phyloP scores from a whole-genome alignment of 1,140 invertebrate genomes.

The Drosophila insularis region DNA sequence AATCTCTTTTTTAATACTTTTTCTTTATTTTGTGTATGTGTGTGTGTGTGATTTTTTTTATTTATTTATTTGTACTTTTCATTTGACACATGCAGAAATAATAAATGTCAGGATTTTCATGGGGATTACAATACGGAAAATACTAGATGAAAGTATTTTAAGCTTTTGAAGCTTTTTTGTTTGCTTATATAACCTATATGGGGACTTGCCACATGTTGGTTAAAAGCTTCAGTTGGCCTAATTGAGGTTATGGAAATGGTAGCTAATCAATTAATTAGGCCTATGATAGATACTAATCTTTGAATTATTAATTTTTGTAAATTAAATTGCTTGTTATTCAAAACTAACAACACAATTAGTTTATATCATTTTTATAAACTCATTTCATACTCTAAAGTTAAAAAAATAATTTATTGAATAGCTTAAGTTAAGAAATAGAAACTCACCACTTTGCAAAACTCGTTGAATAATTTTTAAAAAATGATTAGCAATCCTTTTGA shows the following conservation, averaged over 20 bases:
- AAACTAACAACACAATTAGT: not conserved
- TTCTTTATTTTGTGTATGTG: constrained; percentile 6
- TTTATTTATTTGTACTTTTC: not conserved
- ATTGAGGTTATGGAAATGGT: constrained; percentile 25
- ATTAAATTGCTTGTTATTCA: no score
- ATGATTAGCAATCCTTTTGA: constrained; percentile 7
- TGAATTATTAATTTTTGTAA: constrained; percentile 3
- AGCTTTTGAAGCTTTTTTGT: not conserved
- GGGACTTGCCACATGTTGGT: constrained; percentile 15
- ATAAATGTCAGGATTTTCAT: constrained; percentile 32
- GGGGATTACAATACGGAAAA: not conserved
- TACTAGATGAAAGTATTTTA: not conserved
- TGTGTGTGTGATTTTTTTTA: constrained; percentile 13
- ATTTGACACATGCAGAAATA: constrained; percentile 8
- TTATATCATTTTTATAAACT: not conserved
- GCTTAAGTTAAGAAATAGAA: no score
- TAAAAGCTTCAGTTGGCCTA: constrained; percentile 9
- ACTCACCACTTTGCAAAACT: constrained; percentile 9
- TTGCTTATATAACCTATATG: not conserved
- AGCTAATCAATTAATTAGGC: constrained; percentile 28
- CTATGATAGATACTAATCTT: not conserved
- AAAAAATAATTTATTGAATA: not conserved
- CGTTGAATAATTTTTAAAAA: not conserved
- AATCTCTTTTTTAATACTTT: constrained; percentile 36
- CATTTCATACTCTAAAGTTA: not conserved